Evolutionary conservation across 23 tunicate genomes (phyloP), one percentile per base, ranked within the genome.

Genomic region (Styela clava): DNA sequence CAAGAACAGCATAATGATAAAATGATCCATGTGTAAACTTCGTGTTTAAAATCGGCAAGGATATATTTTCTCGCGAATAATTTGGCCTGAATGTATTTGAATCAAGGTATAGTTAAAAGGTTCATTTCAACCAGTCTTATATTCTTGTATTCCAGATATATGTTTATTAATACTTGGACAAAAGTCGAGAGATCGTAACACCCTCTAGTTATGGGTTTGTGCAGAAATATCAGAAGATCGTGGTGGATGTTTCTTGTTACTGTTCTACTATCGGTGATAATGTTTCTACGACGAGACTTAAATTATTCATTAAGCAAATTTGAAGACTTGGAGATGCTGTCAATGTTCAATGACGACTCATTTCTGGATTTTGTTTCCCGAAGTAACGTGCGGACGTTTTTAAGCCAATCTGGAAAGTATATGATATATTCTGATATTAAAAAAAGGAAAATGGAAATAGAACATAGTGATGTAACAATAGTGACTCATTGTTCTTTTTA

Each of bases 131-230:
- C n/a, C n/a, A n/a, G n/a, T n/a, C n/a, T n/a, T n/a, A n/a, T n/a
- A n/a, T 26, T 7, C 16, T 64, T 69, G 22, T 21, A 0, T 76
- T 64, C 1, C 71, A 87, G 92, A 73, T 87, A 87, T 65, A 82
- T 87, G 86, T 74, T 87, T 34, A 83, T 87, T 61, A 87, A 87
- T 72, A 87, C 86, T 12, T 83, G 86, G 92, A 82, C 32, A 52
- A 61, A 36, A 24, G 81, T 44, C 5, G 16, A 44, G 31, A 67
- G 31, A 25, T 22, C n/a, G 56, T 12, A 44, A 44, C 9, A n/a
- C n/a, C n/a, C n/a, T n/a, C n/a, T n/a, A n/a, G n/a, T n/a, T 22
- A 76, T 76, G 81, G 81, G 62, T 16, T n/a, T 51, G 12, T 1
- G 37, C 36, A 32, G 51, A n/a, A 72, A 24, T 12, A 23, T 72